Base-by-base conservation (phyloP, 2,888 invertebrate species). In the Ctenicera cuprea region DNA sequence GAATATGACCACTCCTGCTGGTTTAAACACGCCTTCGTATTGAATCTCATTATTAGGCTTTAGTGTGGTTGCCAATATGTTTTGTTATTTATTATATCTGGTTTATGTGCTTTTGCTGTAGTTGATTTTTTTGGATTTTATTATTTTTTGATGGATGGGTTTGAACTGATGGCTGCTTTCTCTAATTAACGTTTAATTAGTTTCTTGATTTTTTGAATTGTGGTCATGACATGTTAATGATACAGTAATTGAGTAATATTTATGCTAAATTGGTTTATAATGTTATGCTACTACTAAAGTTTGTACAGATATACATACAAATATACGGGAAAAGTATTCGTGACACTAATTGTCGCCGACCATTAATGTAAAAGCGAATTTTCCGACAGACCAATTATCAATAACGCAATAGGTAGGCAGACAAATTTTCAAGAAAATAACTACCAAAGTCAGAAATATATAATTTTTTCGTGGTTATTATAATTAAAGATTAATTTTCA, bases 61-160 rank as follows among this genome's bases (percentile, higher is more conserved):
- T 84, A 84, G 84, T 83, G 84, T 82, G 81, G 81, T 72, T 85
- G 84, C 85, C 86, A 85, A 86, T 87, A 87, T 85, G 85, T 83
- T 84, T 76, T 78, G 82, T 86, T 86, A 86, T 87, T 86, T 86
- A 86, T 86, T 80, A 82, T 81, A 80, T 80, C 77, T 78, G 75
- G 80, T 78, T 82, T 74, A 74, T 71, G 65, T 70, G 68, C 57
- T 75, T 69, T 71, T 71, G 72, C 59, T 70, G 70, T 75, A 76
- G 75, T 78, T 76, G 76, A 71, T 72, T 75, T n/a, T n/a, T 77
- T 61, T 74, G 63, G 45, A 41, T 71, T 73, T 73, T 69, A 75
- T 73, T 80, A 77, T 80, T 77, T 77, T 78, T 75, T 74, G 50
- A 50, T 50, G 38, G 65, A 65, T 52, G 26, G 26, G 26, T 26